Evolutionary conservation across 1,140 invertebrate species (phyloP).

Genomic region (Pseudoatta argentina): DNA sequence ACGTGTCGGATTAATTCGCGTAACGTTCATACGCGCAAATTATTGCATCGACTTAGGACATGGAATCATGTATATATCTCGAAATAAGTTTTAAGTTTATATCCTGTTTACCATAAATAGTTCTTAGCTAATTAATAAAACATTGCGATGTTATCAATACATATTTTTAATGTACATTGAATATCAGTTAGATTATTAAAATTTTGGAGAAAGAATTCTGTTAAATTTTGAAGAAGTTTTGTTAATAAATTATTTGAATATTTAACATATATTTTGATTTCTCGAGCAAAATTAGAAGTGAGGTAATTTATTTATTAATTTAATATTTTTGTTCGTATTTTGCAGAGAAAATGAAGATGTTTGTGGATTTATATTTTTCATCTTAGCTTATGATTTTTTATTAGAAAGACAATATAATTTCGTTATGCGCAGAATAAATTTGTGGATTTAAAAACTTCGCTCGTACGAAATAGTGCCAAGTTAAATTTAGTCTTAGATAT

Average conservation of each 20-base stretch:
- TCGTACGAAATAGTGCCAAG: neutral
- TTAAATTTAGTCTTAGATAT: constrained; percentile 22
- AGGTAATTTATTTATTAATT: neutral
- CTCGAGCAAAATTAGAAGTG: neutral
- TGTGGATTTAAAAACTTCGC: neutral
- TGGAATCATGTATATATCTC: neutral
- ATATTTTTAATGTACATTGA: neutral
- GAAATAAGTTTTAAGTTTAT: constrained; percentile 1
- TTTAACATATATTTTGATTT: neutral
- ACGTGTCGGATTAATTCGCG: constrained; percentile 40
- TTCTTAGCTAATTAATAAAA: neutral
- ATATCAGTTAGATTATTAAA: neutral
- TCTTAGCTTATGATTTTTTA: neutral
- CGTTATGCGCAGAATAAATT: neutral
- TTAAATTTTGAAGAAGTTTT: neutral
- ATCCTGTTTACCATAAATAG: neutral
- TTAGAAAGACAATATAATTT: neutral
- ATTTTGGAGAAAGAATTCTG: neutral
- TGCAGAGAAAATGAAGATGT: neutral
- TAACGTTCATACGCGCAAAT: neutral
- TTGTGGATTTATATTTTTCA: neutral
- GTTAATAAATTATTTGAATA: neutral
- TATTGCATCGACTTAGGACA: neutral
- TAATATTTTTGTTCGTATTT: neutral
- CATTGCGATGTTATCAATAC: neutral